Base-by-base conservation (phyloP, 2,113 vertebrate genomes). In the Lagenorhynchus albirostris region DNA sequence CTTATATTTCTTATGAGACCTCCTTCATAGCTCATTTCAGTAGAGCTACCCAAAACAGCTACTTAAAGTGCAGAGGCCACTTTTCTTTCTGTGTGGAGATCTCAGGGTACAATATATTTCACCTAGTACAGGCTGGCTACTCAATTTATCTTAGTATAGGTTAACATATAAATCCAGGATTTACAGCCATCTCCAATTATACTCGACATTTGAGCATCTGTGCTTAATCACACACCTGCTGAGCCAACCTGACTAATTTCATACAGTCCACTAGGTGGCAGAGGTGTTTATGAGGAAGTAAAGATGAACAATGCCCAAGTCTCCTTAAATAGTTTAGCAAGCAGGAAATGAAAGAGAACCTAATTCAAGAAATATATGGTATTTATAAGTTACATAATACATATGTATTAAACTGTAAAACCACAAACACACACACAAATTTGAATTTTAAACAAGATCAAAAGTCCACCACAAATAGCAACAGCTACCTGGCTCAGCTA, bases 381-480 rank as follows among this genome's bases (percentile, higher is more conserved):
- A 77, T 89, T 92, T 83, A 47, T 67, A 89, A 81, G 0, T 94
- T 86, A 83, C 8, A 38, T 65, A 47, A 96, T 67, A 96, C 77
- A 70, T 80, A 44, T 38, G 3, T 33, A 58, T 76, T 88, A 95
- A 96, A 50, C 25, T 91, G 15, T 84, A 15, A 95, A 94, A n/a
- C 21, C 33, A 70, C 36, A 47, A 44, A 95, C 36, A 79, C 23
- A 95, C 11, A 53, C 53, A 68, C 6, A 21, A 71, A 25, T 86
- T 79, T 23, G 2, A 74, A 68, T 44, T 94, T 93, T 80, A 80
- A 96, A 84, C 23, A 95, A 80, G 14, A 90, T 89, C 53, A 62
- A 96, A 96, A 96, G 5, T 31, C 29, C 10, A 94, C 31, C 47
- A 87, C n/a, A 92, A 58, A 68, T 50, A 76, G 18, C n/a, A 90